Percentiles rank a stretch among this genome's conserved stretches.
Conservation (phyloP, 2,113 vertebrate genomes). For the Chelonoidis abingdonii region DNA sequence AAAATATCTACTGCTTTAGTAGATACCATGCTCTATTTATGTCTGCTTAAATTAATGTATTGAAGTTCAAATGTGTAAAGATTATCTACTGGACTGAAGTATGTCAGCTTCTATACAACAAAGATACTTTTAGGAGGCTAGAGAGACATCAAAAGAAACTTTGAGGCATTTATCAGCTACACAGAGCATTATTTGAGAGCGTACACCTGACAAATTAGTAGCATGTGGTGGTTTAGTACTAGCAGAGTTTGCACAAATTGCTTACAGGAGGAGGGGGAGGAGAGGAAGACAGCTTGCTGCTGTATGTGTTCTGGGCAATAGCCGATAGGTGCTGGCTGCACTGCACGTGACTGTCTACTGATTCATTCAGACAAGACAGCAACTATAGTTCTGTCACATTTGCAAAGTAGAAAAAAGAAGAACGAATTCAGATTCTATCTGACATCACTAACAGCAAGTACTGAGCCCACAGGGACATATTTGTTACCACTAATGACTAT, state of each 20-base stretch:
- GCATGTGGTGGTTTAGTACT: background rate
- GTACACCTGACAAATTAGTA: background rate
- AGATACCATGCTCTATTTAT: conserved; percentile 3
- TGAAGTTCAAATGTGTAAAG: background rate
- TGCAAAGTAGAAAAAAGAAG: background rate
- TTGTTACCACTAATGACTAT: conserved; percentile 30
- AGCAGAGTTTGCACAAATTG: background rate
- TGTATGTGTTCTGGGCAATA: background rate
- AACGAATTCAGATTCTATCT: background rate
- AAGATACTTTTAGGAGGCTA: background rate
- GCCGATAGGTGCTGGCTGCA: background rate
- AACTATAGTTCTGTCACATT: background rate
- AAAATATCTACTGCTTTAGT: fast-evolving
- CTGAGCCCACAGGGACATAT: background rate
- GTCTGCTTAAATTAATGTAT: background rate
- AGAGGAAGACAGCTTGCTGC: background rate
- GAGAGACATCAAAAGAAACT: background rate
- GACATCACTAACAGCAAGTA: conserved; percentile 2
- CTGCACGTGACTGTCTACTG: background rate
- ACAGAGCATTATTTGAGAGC: background rate
- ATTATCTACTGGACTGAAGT: background rate
- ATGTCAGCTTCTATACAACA: background rate
- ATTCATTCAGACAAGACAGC: background rate
- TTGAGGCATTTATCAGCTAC: background rate
- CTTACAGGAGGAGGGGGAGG: background rate